These are phyloP conservation scores for Cryptocephalus primarius DNA, from an alignment of 2,888 invertebrate species.

Conservation along the genomic window DNA sequence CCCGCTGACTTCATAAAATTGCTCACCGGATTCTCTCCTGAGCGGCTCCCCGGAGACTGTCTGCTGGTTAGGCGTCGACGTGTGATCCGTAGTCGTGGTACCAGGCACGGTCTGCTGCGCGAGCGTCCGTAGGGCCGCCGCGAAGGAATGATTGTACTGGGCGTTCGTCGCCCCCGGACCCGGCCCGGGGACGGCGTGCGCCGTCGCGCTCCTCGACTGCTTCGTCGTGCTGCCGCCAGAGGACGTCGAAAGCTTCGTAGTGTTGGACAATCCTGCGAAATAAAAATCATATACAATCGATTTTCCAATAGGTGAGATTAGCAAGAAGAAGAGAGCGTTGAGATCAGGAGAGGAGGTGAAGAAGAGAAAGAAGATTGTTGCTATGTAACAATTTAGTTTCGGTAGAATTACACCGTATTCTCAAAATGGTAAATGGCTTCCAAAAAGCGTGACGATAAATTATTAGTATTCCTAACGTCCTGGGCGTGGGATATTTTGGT, in stretches of 20 bases:
- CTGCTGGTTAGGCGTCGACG: slow-evolving; percentile 14
- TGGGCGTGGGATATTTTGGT: no score
- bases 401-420: no score
- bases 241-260: slow-evolving; percentile 25
- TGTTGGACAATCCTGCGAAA: slow-evolving; percentile 16
- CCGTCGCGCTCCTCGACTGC: slow-evolving; percentile 28
- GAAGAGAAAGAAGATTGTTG: no score
- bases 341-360: no score
- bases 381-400: no score
- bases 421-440: no score
- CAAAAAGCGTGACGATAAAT: no score
- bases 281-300: background rate
- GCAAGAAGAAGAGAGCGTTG: no score
- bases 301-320: background rate
- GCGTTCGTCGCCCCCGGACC: slow-evolving; percentile 29
- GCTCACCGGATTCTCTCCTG: slow-evolving; percentile 22
- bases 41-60: slow-evolving; percentile 7
- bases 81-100: slow-evolving; percentile 23
- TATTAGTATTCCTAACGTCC: no score
- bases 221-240: slow-evolving; percentile 22
- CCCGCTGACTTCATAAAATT: no score
- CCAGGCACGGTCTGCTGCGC: slow-evolving; percentile 83
- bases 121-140: slow-evolving; percentile 79
- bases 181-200: slow-evolving; percentile 34
- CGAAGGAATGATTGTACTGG: slow-evolving; percentile 59